Evolutionary conservation across 1,140 invertebrate species (phyloP).

Genomic region (Eufriesea mexicana): DNA sequence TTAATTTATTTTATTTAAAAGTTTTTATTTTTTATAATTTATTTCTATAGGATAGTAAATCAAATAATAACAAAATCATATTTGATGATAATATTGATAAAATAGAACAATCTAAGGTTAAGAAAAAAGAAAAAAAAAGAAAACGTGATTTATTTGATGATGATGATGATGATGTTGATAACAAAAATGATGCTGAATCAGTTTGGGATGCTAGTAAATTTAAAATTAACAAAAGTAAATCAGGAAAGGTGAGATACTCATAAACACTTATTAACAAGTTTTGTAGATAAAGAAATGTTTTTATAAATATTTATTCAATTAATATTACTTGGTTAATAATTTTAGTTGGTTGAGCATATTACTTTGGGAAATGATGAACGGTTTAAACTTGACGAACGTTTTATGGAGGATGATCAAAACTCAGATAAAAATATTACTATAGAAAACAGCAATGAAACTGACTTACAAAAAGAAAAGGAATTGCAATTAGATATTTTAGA

Average conservation of each 20-base stretch:
- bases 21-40: conserved; percentile 14
- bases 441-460: conserved; percentile 68
- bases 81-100: conserved; percentile 82
- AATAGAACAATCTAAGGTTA: conserved; percentile 12
- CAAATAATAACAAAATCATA: conserved; percentile 83
- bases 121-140: too few species aligned
- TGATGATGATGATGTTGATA: conserved; percentile 80
- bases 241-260: conserved; percentile 36
- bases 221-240: conserved; percentile 44
- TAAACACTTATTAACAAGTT: background rate
- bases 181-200: conserved; percentile 82
- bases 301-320: background rate
- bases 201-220: conserved; percentile 79
- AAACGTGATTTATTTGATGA: conserved; percentile 78
- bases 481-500: conserved; percentile 84
- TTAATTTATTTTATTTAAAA: background rate
- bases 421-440: conserved; percentile 52
- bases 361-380: conserved; percentile 83
- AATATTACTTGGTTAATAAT: background rate
- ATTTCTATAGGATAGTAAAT: conserved; percentile 80
- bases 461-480: conserved; percentile 82
- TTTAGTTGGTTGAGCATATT: conserved; percentile 24
- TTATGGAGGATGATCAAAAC: conserved; percentile 79
- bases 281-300: too few species aligned
- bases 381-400: conserved; percentile 84